These are phyloP conservation scores for Cetoscarus ocellatus DNA, from an alignment of 2,797 vertebrate species.

Conservation along the genomic window DNA sequence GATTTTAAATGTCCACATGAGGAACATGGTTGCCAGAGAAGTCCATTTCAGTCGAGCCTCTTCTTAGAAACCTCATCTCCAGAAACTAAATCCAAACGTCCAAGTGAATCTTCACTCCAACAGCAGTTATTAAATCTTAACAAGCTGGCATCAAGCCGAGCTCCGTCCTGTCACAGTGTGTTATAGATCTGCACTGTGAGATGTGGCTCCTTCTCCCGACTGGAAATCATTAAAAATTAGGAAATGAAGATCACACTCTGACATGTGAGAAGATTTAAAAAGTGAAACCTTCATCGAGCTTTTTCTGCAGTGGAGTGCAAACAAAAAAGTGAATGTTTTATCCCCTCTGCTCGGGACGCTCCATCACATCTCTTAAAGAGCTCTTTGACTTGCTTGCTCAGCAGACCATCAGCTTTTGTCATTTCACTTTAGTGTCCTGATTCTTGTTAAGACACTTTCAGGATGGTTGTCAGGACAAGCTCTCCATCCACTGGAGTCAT, in stretches of 20 bases:
- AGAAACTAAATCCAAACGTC: slow-evolving; percentile 37
- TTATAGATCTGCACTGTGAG: slow-evolving; percentile 52
- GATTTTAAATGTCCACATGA: not conserved
- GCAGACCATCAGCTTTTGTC: slow-evolving; percentile 54
- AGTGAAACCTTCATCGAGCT: not conserved
- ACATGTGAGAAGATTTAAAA: not conserved
- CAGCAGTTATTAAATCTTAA: slow-evolving; percentile 26
- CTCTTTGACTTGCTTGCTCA: slow-evolving; percentile 44
- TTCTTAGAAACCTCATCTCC: slow-evolving; percentile 5
- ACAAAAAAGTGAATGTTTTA: not conserved
- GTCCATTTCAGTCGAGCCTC: slow-evolving; percentile 15
- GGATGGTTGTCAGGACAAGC: slow-evolving; percentile 18
- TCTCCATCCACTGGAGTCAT: slow-evolving; percentile 9
- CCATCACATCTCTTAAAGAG: slow-evolving; percentile 8
- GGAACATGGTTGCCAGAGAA: slow-evolving; percentile 20
- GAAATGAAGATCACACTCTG: not conserved
- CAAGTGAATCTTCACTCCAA: slow-evolving; percentile 36
- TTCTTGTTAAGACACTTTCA: slow-evolving; percentile 7
- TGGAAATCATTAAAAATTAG: slow-evolving; percentile 21
- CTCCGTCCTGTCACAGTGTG: not conserved
- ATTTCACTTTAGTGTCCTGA: slow-evolving; percentile 3
- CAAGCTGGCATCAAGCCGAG: slow-evolving; percentile 30
- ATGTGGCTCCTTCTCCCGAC: slow-evolving; percentile 21
- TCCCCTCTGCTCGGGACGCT: slow-evolving; percentile 20
- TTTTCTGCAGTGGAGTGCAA: not conserved